These are phyloP conservation scores for Boloria selene DNA, from an alignment of 2,888 invertebrate species.

Conservation along the genomic window DNA sequence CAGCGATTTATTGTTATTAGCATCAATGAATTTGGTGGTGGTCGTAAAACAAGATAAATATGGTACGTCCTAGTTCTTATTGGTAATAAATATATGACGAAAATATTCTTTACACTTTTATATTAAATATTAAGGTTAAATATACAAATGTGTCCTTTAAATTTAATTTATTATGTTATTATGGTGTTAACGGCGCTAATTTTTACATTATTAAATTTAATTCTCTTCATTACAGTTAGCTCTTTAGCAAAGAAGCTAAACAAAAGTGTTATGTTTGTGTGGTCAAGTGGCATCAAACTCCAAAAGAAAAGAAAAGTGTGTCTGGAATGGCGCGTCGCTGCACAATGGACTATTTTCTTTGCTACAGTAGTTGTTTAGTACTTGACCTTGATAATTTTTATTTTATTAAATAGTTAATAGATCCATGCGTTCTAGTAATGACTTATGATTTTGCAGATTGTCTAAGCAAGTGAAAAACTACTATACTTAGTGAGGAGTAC, in stretches of 20 bases:
- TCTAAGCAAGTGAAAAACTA: conserved; percentile 14
- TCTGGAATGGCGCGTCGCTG: conserved; percentile 42
- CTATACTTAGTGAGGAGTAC: neutral
- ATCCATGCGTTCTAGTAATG: conserved; percentile 33
- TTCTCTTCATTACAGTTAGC: neutral
- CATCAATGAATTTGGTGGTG: conserved; percentile 26
- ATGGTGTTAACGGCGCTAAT: too few species aligned
- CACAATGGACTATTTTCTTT: conserved; percentile 34
- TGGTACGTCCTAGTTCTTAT: conserved; percentile 5
- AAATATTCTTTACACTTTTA: neutral
- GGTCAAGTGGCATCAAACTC: conserved; percentile 23
- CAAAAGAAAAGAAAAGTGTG: conserved; percentile 27
- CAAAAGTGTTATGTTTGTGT: conserved; percentile 20
- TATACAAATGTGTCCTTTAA: too few species aligned
- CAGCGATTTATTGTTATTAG: conserved; percentile 31
- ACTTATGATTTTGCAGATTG: conserved; percentile 14
- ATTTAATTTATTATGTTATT: too few species aligned
- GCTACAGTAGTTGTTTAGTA: conserved; percentile 21
- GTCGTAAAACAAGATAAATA: conserved; percentile 26
- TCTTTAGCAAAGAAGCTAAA: neutral
- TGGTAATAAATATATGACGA: neutral
- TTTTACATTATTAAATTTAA: neutral
- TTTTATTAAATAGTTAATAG: conserved; percentile 15
- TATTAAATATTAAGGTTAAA: too few species aligned
- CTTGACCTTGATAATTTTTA: conserved; percentile 30